Conservation (phyloP, 1,140 invertebrate species). For the Heterodera carotae region DNA sequence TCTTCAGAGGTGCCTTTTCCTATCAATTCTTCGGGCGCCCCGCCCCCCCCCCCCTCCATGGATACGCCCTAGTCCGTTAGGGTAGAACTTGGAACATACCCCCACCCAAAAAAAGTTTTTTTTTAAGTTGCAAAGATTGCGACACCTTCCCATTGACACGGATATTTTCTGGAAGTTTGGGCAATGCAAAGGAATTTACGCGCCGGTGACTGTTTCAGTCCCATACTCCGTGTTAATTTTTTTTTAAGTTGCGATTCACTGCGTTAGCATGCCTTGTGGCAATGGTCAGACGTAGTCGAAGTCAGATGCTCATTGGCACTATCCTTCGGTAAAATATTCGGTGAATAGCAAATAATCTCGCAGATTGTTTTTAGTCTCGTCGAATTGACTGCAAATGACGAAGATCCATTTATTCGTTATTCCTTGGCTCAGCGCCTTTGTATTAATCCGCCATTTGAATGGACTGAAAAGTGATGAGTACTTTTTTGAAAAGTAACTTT, state of each 20-base stretch:
- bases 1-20: too few relatives aligned
- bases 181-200: conserved; percentile 28
- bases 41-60: too few relatives aligned
- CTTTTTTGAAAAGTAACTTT: conserved; percentile 20
- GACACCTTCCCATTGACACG: conserved; percentile 48
- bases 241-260: conserved; percentile 27
- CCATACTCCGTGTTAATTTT: neutral
- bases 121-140: conserved; percentile 46
- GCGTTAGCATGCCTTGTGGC: conserved; percentile 34
- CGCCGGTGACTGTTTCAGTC: conserved; percentile 27
- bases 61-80: too few relatives aligned
- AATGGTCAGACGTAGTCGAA: conserved; percentile 25
- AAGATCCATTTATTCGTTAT: conserved; percentile 34
- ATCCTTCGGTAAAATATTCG: conserved; percentile 13
- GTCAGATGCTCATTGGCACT: conserved; percentile 19
- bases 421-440: conserved; percentile 23
- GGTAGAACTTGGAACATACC: too few relatives aligned
- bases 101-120: too few relatives aligned
- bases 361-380: conserved; percentile 10
- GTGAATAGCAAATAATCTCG: too few relatives aligned
- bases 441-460: conserved; percentile 31
- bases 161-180: conserved; percentile 52
- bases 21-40: too few relatives aligned
- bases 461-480: conserved; percentile 12
- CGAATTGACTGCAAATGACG: conserved; percentile 29